Evolutionary conservation across 2,888 invertebrate species (phyloP), one percentile per base, ranked within the genome.

Genomic region (Tolmerus cingulatus): DNA sequence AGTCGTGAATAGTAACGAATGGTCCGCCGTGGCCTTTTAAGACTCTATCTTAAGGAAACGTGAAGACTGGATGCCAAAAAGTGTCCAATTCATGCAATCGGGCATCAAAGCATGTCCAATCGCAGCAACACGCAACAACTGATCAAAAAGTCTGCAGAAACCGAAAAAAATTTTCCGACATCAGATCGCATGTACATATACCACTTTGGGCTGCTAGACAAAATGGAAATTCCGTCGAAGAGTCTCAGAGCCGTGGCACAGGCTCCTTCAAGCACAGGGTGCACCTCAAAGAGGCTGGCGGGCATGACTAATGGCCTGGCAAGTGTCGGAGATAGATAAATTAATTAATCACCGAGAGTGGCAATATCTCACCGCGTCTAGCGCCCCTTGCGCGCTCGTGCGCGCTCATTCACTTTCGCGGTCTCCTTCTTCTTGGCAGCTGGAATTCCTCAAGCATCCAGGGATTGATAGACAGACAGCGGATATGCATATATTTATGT

Each of bases 291-390:
- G 66, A 82, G 34, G 57, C 82, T 23, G 57, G 43, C 74, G 40
- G 85, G 74, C 85, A 85, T 85, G 85, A 85, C 85, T 85, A 85
- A 85, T 85, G 46, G 85, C 23, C 74, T 51, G 51, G 74, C 85
- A 85, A 85, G 85, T 85, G 85, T 34, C 85, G 74, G 85, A 85
- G 74, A 43, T 85, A 85, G 85, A 85, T 85, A 85, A 85, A 85
- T 85, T 85, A 85, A 85, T 85, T 85, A 85, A 85, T 85, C 85
- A 85, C 74, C 27, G 23, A 85, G 46, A 85, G 85, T 85, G 85
- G 85, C 85, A 74, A 85, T 85, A 85, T 85, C 85, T 85, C 46
- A 66, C 57, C 57, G 82, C 57, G 57, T 66, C 19, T 82, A 82
- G 57, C 85, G 85, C 85, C 85, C 85, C 43, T 66, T 66, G 66